These are phyloP conservation scores for Lamellibrachia satsuma DNA, from an alignment of 2,888 invertebrate species.

Conservation along the genomic window DNA sequence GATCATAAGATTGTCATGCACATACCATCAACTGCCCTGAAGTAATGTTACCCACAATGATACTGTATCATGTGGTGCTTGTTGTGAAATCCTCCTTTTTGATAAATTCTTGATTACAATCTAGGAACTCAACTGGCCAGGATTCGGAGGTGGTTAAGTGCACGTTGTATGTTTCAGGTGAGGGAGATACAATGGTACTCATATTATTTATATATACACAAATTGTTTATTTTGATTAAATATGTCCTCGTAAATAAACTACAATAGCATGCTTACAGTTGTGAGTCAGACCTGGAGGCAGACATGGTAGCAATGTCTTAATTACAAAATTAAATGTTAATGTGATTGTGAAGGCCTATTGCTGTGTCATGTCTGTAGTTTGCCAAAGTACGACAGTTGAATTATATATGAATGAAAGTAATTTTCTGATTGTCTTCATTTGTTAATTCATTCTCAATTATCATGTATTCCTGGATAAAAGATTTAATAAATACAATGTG, in stretches of 20 bases:
- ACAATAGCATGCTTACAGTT: neutral
- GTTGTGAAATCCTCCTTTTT: no score
- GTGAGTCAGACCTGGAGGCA: neutral
- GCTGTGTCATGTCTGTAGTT: neutral
- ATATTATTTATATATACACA: neutral
- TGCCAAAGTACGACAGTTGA: neutral
- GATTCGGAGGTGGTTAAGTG: neutral
- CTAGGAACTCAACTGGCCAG: no score
- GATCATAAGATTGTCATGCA: no score
- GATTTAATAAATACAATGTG: neutral
- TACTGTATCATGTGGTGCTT: no score
- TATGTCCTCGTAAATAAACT: neutral
- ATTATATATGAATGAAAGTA: slow-evolving; percentile 12
- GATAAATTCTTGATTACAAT: no score
- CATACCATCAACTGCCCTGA: no score
- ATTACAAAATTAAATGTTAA: neutral
- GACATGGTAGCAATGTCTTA: neutral
- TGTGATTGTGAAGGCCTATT: neutral
- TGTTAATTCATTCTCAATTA: neutral
- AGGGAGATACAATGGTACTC: neutral
- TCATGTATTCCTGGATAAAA: neutral
- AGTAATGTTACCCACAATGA: no score
- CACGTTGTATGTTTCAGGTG: neutral
- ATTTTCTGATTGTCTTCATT: neutral
- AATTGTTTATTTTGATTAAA: neutral